These are phyloP conservation scores for Eubasilissa splendida DNA, from an alignment of 2,888 invertebrate species.

Conservation along the genomic window DNA sequence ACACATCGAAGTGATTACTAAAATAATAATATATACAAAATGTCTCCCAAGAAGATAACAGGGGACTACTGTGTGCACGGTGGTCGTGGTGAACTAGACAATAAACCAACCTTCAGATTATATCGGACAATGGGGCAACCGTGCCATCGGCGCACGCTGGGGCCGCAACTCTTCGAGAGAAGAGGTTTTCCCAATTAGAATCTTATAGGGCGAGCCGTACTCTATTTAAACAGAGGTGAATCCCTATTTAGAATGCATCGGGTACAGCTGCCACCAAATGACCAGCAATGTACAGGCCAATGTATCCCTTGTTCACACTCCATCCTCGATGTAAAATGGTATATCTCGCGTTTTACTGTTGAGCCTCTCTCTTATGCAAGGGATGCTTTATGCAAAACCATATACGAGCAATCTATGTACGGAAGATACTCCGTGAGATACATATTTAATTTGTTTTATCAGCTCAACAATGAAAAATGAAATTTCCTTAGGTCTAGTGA, in stretches of 20 bases:
- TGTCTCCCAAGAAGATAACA: no score
- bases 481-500: no score
- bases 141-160: neutral
- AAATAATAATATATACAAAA: no score
- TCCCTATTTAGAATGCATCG: slow-evolving; percentile 7
- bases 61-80: neutral
- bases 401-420: slow-evolving; percentile 24
- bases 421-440: slow-evolving; percentile 45
- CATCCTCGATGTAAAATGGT: neutral
- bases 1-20: no score
- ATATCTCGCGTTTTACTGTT: neutral
- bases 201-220: neutral
- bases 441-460: slow-evolving; percentile 43
- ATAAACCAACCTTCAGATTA: slow-evolving; percentile 44
- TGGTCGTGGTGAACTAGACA: slow-evolving; percentile 39
- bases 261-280: neutral
- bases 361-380: neutral
- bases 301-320: neutral
- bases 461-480: slow-evolving; percentile 7
- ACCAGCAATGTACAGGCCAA: neutral
- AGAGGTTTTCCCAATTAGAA: slow-evolving; percentile 35
- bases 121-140: slow-evolving; percentile 40
- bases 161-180: neutral
- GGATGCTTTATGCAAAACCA: slow-evolving; percentile 34
- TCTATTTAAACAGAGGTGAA: slow-evolving; percentile 28